Evolutionary conservation across 2,888 invertebrate genomes (phyloP).

Genomic region (Callimorpha dominula): DNA sequence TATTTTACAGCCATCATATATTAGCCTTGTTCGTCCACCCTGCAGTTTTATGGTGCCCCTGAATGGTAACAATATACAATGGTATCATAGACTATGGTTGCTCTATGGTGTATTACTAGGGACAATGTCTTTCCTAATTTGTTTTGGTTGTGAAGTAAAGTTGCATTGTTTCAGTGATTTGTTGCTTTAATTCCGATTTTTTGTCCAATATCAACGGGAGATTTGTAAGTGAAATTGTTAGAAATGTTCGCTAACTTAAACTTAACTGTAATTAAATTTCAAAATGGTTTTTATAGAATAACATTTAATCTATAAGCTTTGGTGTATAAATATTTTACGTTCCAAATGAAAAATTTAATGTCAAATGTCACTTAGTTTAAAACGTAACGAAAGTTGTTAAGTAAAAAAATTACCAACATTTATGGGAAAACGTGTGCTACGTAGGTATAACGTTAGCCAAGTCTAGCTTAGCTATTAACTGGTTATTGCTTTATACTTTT

Average conservation of each 20-base stretch:
- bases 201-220: slow-evolving; percentile 58
- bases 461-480: no score
- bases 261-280: no score
- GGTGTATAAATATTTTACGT: no score
- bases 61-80: slow-evolving; percentile 69
- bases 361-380: no score
- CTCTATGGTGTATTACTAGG: slow-evolving; percentile 23
- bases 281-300: no score
- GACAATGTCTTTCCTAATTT: slow-evolving; percentile 73
- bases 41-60: slow-evolving; percentile 73
- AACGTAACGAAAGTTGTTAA: no score
- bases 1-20: slow-evolving; percentile 77
- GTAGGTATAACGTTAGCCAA: no score
- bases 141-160: slow-evolving; percentile 82
- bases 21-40: slow-evolving; percentile 51
- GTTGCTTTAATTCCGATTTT: slow-evolving; percentile 69
- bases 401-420: no score
- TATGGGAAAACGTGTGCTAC: no score
- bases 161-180: slow-evolving; percentile 68
- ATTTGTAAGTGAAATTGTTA: slow-evolving; percentile 42
- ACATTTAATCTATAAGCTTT: no score
- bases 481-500: no score
- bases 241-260: not conserved
- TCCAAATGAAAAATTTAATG: no score
- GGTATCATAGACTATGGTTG: slow-evolving; percentile 23